Evolutionary conservation across 2,113 vertebrate species (phyloP).

Genomic region (Ibidorhyncha struthersii): DNA sequence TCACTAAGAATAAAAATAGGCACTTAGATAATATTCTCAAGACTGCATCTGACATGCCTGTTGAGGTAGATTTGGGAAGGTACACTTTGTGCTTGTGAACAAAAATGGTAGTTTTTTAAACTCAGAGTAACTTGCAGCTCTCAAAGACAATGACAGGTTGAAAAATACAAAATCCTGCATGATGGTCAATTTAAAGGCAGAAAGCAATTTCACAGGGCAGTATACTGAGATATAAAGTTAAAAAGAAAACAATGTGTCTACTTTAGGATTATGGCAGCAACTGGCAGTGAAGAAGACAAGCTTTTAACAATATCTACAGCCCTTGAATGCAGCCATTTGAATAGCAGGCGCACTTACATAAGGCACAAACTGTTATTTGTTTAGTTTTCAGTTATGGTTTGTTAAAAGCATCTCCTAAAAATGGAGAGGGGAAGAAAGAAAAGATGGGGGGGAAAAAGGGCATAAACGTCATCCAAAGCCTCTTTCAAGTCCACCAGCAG

Average conservation of each 20-base stretch:
- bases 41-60: background rate
- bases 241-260: background rate
- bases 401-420: background rate
- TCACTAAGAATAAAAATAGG: background rate
- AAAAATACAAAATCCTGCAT: background rate
- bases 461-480: background rate
- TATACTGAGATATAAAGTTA: background rate
- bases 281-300: background rate
- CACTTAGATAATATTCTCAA: background rate
- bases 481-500: background rate
- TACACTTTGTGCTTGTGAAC: background rate
- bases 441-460: too few relatives aligned
- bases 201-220: background rate
- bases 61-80: background rate
- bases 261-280: background rate
- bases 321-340: background rate
- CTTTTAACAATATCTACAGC: background rate
- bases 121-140: background rate
- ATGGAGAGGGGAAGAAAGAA: fast-evolving
- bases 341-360: background rate
- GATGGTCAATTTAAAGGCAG: background rate
- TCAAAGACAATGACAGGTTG: background rate
- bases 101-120: background rate
- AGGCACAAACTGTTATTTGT: background rate
- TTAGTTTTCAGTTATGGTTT: background rate